Percentiles rank a stretch among this genome's conserved stretches.
Conservation (phyloP, 2,888 invertebrate species). For the Allacma fusca region DNA sequence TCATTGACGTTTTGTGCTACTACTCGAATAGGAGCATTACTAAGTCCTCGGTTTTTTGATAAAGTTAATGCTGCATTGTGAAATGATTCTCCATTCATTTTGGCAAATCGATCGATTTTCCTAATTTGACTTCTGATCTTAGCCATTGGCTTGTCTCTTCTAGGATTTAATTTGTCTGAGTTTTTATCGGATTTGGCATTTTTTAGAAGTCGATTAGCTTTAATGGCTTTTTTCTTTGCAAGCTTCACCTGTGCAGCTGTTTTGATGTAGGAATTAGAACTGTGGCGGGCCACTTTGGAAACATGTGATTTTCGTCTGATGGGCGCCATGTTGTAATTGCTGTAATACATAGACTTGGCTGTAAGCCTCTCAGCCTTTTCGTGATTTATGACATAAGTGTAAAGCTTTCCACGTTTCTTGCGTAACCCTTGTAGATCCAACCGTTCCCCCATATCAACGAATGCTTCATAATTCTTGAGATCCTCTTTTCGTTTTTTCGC, state of each 20-base stretch:
- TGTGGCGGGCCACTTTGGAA: neutral
- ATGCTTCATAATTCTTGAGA: conserved; percentile 30
- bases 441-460: conserved; percentile 23
- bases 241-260: neutral
- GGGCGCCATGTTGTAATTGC: neutral
- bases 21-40: neutral
- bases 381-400: conserved; percentile 1
- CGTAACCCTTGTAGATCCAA: conserved; percentile 17
- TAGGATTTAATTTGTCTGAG: conserved; percentile 32
- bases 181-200: neutral
- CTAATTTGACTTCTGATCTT: conserved; percentile 31
- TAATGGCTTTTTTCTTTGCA: conserved; percentile 18
- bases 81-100: conserved; percentile 32
- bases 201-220: neutral
- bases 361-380: conserved; percentile 10
- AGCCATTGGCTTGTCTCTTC: conserved; percentile 37
- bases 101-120: conserved; percentile 23
- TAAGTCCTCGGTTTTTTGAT: conserved; percentile 15
- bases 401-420: conserved; percentile 7
- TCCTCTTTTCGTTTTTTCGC: conserved; percentile 33
- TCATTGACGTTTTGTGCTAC: neutral
- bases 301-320: neutral
- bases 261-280: neutral
- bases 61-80: conserved; percentile 33
- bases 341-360: conserved; percentile 1